These are phyloP conservation scores for Acestrorhynchus altus DNA, from an alignment of 2,797 vertebrate genomes.

Conservation along the genomic window DNA sequence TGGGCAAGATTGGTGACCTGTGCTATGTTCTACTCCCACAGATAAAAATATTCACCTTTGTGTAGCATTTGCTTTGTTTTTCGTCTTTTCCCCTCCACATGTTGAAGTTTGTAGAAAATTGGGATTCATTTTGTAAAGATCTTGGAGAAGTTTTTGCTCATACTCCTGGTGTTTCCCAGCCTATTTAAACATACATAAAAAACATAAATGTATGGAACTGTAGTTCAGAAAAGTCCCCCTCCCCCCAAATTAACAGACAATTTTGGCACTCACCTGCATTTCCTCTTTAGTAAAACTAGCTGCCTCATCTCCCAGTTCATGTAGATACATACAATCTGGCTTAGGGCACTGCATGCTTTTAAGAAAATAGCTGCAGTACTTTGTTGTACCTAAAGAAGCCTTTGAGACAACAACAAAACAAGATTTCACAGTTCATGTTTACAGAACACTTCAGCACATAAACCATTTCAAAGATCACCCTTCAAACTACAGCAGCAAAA, in stretches of 20 bases:
- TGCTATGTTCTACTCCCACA: too few species aligned
- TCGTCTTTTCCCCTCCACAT: slow-evolving; percentile 87
- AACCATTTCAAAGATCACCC: background rate
- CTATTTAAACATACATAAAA: slow-evolving; percentile 71
- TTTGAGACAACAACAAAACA: slow-evolving; percentile 57
- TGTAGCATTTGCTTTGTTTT: slow-evolving; percentile 86
- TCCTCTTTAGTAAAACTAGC: slow-evolving; percentile 99
- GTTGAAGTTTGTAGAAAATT: slow-evolving; percentile 86
- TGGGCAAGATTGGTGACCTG: too few species aligned
- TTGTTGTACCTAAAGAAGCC: slow-evolving; percentile 99
- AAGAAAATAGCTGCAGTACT: slow-evolving; percentile 99
- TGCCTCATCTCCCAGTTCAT: slow-evolving; percentile 96
- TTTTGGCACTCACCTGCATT: slow-evolving; percentile 87
- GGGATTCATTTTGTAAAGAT: slow-evolving; percentile 89
- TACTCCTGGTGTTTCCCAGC: slow-evolving; percentile 91
- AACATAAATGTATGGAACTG: too few species aligned
- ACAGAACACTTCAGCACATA: background rate
- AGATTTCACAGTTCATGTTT: background rate
- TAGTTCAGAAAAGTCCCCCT: too few species aligned
- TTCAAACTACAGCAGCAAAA: background rate
- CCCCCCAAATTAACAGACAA: background rate
- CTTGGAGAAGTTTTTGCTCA: slow-evolving; percentile 90
- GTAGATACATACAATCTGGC: slow-evolving; percentile 98
- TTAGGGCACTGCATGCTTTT: slow-evolving; percentile 99
- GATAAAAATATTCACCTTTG: slow-evolving; percentile 78